These are phyloP conservation scores for Melanaphis sacchari DNA, from an alignment of 1,140 invertebrate genomes.

Conservation along the genomic window DNA sequence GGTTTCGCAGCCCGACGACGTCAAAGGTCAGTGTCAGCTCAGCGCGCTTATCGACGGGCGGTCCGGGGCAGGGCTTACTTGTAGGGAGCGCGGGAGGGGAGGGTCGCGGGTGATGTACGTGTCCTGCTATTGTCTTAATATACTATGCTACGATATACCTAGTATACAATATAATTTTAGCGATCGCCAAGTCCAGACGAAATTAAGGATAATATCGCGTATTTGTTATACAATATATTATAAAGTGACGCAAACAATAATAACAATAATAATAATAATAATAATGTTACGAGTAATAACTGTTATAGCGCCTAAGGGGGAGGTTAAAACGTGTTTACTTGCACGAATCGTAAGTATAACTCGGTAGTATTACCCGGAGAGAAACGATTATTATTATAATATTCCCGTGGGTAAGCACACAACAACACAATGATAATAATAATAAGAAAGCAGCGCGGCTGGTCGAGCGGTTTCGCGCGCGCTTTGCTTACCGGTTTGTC, in stretches of 20 bases:
- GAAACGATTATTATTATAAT: neutral
- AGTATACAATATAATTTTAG: too few relatives aligned
- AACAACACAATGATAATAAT: neutral
- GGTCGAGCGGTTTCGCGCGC: neutral
- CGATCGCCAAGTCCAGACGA: too few relatives aligned
- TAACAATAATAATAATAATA: neutral
- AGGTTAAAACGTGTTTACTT: neutral
- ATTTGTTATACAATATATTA: too few relatives aligned
- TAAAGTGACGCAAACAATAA: neutral
- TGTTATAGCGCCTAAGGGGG: too few relatives aligned
- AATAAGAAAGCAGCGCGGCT: neutral
- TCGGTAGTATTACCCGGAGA: neutral
- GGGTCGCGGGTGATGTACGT: neutral
- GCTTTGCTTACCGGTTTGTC: slow-evolving; percentile 41
- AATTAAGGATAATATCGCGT: too few relatives aligned
- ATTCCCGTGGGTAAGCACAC: neutral
- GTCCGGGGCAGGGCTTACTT: too few relatives aligned
- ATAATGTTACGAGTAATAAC: neutral
- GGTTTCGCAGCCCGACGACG: slow-evolving; percentile 57
- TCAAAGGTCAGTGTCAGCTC: slow-evolving; percentile 59
- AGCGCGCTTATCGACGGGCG: neutral
- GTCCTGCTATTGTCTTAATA: neutral
- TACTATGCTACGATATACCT: too few relatives aligned
- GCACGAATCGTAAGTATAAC: neutral
- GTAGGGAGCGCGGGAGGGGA: neutral